Conservation (phyloP, 53 echinoderm and acorn worm genomes). For the Paracentrotus lividus region DNA sequence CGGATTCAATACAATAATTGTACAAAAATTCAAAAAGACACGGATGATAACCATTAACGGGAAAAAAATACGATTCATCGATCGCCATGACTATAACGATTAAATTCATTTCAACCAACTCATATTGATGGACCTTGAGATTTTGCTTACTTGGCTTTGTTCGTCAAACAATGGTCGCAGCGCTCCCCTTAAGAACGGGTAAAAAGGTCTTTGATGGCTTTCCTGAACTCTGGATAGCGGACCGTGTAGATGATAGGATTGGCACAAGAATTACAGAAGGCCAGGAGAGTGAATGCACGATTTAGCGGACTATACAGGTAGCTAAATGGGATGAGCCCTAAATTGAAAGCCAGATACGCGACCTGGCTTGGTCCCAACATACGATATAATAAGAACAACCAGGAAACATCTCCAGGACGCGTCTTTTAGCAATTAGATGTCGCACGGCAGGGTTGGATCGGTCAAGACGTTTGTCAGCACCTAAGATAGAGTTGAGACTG, state of each 20-base stretch:
- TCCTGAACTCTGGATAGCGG: neutral
- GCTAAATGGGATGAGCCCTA: neutral
- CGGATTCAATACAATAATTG: no score
- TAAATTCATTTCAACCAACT: no score
- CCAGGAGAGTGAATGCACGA: neutral
- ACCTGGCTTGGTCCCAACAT: neutral
- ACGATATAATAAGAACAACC: neutral
- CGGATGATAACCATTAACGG: no score
- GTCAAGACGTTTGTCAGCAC: constrained; percentile 62
- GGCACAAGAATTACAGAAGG: neutral
- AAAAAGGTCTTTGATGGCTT: neutral
- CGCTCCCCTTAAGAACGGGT: neutral
- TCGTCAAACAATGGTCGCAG: neutral
- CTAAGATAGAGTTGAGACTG: constrained; percentile 61
- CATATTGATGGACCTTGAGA: no score
- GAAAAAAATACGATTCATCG: no score
- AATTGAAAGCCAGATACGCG: neutral
- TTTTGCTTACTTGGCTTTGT: neutral
- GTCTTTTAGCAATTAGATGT: neutral
- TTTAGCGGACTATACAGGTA: neutral
- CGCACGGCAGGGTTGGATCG: neutral
- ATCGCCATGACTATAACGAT: no score
- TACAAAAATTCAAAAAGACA: no score
- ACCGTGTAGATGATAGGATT: neutral
- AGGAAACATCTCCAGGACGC: neutral